Evolutionary conservation across 2,888 invertebrate genomes (phyloP).

Genomic region (Herminia tarsipennalis): DNA sequence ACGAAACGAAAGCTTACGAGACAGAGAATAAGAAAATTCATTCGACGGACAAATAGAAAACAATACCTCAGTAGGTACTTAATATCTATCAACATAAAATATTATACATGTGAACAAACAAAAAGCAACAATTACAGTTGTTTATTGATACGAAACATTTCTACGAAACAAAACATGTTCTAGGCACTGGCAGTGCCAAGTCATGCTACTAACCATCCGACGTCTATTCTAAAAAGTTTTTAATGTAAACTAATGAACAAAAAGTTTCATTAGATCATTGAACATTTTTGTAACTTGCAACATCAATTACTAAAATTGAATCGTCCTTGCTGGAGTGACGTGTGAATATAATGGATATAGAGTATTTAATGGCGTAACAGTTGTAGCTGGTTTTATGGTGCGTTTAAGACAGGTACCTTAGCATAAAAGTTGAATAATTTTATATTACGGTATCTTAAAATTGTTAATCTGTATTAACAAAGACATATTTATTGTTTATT

Average conservation of each 20-base stretch:
- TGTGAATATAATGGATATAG: constrained; percentile 25
- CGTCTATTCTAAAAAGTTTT: constrained; percentile 13
- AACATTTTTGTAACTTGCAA: constrained; percentile 19
- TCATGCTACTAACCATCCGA: background rate
- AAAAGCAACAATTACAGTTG: too few relatives aligned
- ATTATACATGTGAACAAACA: too few relatives aligned
- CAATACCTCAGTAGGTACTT: too few relatives aligned
- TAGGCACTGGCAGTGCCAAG: background rate
- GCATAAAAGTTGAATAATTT: constrained; percentile 14
- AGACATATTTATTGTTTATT: too few relatives aligned
- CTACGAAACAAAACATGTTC: constrained; percentile 2
- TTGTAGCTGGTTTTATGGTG: constrained; percentile 22
- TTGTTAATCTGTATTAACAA: constrained; percentile 4
- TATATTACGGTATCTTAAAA: constrained; percentile 3
- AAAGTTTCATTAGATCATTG: constrained; percentile 23
- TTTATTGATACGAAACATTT: constrained; percentile 1
- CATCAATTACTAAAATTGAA: constrained; percentile 35
- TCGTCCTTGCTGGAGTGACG: constrained; percentile 36
- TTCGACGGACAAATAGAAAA: too few relatives aligned
- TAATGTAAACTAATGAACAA: constrained; percentile 28
- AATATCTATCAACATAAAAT: too few relatives aligned
- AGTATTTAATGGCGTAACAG: constrained; percentile 24
- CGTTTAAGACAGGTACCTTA: constrained; percentile 20
- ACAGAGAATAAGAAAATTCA: too few relatives aligned
- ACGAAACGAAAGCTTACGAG: too few relatives aligned